A percentile compares a stretch with the other conserved stretches of the same genome.
Conservation (phyloP, 2,113 vertebrate genomes). For the Pelecanoides urinatrix region DNA sequence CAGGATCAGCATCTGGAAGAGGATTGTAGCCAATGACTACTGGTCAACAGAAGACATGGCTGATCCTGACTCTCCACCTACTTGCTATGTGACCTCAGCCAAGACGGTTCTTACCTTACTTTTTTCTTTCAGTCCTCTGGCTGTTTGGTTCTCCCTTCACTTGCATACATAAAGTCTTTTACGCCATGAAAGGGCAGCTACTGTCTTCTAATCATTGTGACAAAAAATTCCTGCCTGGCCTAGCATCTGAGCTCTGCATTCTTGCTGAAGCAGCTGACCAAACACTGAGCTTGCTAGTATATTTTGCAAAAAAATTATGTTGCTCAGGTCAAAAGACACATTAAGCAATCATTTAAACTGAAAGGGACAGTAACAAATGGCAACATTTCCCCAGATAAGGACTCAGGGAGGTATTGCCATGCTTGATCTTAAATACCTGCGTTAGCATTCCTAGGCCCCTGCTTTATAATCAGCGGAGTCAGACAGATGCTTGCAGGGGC, state of each 20-base stretch:
- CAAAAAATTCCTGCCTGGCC: background rate
- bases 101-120: background rate
- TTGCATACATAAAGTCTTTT: background rate
- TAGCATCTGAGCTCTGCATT: background rate
- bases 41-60: background rate
- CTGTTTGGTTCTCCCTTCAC: background rate
- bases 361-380: background rate
- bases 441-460: background rate
- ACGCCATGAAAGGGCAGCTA: background rate
- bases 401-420: background rate
- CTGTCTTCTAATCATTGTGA: background rate
- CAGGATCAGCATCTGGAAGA: background rate
- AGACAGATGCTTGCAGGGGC: background rate
- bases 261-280: background rate
- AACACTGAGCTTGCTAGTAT: background rate
- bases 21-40: background rate
- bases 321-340: background rate
- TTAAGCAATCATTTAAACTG: background rate
- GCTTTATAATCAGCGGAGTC: background rate
- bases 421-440: constrained; percentile 1
- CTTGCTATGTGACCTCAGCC: background rate
- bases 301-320: background rate
- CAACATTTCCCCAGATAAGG: background rate
- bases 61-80: background rate
- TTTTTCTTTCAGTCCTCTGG: background rate